A percentile compares a stretch with the other conserved stretches of the same genome.
Conservation (phyloP, 2,888 invertebrate species). For the Lasioglossum malachurum region DNA sequence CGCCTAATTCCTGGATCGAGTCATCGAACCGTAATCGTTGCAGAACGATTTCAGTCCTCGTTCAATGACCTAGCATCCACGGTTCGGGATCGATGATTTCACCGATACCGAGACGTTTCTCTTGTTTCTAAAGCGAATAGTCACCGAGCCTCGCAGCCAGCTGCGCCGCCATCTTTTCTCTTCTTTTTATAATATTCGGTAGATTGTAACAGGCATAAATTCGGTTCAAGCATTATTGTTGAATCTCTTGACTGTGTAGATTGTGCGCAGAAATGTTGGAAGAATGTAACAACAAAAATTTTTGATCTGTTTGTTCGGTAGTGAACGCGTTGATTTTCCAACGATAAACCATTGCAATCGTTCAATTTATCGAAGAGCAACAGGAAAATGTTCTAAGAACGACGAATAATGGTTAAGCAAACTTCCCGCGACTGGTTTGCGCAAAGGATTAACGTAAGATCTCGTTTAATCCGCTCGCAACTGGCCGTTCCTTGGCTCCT, state of each 20-base stretch:
- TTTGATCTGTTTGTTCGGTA: not conserved
- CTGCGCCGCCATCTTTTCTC: not conserved
- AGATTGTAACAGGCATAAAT: not conserved
- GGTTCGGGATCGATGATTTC: not conserved
- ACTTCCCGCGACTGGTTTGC: not conserved
- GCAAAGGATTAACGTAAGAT: not conserved
- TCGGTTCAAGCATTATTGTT: too few species aligned
- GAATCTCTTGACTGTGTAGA: too few species aligned
- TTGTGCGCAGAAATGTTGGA: too few species aligned
- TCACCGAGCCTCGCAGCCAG: not conserved
- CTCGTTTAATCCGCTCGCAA: not conserved
- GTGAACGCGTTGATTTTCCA: not conserved
- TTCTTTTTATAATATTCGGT: not conserved
- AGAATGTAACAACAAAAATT: too few species aligned
- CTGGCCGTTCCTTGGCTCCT: not conserved
- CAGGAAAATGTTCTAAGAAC: not conserved
- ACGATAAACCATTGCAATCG: too few species aligned
- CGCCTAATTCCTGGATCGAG: not conserved
- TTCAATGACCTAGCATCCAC: not conserved
- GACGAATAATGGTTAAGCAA: not conserved
- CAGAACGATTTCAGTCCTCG: not conserved
- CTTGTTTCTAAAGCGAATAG: not conserved
- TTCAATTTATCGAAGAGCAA: not conserved
- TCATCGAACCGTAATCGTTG: not conserved
- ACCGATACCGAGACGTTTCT: not conserved